Conservation (phyloP, 2,888 invertebrate species). For the Drosophila atripex region DNA sequence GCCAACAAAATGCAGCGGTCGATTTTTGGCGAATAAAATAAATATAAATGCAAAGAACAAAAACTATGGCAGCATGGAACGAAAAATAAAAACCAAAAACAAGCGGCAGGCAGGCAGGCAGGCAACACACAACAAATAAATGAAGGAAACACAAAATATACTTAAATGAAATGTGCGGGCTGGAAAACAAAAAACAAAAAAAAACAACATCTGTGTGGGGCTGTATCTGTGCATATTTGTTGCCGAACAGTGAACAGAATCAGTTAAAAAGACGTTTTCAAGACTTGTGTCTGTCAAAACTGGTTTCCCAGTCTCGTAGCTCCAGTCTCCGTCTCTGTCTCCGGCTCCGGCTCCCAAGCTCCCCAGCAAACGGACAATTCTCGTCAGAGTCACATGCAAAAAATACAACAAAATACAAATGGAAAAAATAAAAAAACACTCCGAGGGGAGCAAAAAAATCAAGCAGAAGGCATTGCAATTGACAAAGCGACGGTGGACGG, state of each 20-base stretch:
- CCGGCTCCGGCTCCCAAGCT: slow-evolving; percentile 35
- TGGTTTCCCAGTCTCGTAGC: slow-evolving; percentile 63
- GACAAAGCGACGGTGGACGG: slow-evolving; percentile 61
- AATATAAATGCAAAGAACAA: slow-evolving; percentile 58
- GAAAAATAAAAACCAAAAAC: slow-evolving; percentile 1
- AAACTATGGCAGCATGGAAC: slow-evolving; percentile 9
- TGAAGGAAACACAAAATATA: slow-evolving; percentile 55
- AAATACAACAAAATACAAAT: slow-evolving; percentile 28
- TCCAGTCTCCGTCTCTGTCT: slow-evolving; percentile 44
- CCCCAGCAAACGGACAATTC: slow-evolving; percentile 74
- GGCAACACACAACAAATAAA: slow-evolving; percentile 6
- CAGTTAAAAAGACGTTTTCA: slow-evolving; percentile 78
- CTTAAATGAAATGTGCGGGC: slow-evolving; percentile 76
- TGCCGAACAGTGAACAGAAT: slow-evolving; percentile 69
- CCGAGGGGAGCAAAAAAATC: slow-evolving; percentile 25
- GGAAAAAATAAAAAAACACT: slow-evolving; percentile 23
- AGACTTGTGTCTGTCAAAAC: slow-evolving; percentile 79
- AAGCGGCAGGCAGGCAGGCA: not conserved
- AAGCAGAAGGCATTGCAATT: slow-evolving; percentile 68
- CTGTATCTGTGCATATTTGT: slow-evolving; percentile 73
- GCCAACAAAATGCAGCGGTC: slow-evolving; percentile 75
- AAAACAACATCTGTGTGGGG: slow-evolving; percentile 39
- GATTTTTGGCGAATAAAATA: slow-evolving; percentile 73
- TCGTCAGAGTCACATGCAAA: slow-evolving; percentile 74
- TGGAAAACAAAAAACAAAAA: slow-evolving; percentile 45